Base-by-base conservation (phyloP, 1,140 invertebrate species). In the Pogonus chalceus region DNA sequence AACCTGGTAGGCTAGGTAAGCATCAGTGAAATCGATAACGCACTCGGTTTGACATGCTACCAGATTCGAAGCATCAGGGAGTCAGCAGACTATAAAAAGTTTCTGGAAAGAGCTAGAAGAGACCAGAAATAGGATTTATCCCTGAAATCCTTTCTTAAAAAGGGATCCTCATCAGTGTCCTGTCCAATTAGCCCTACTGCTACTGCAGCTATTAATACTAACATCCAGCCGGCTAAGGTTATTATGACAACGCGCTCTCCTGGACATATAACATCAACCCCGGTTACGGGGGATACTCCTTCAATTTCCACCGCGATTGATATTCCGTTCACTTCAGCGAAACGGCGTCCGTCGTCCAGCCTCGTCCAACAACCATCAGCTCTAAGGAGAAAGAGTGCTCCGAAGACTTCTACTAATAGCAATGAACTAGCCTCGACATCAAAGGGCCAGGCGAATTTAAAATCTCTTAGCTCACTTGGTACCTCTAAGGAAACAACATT, bases 201-300 rank as follows among this genome's bases (percentile, higher is more conserved):
- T 14, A 31, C 14, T 31, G 14, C n/a, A n/a, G n/a, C 26, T 14
- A 4, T 14, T 31, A 14, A 4, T 7, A 63, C 62, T 35, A 26
- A 39, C 1, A 31, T 31, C 4, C 26, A 4, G 14, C 26, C 4
- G 14, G 4, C 26, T 14, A 31, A 7, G 4, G 14, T 31, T 31
- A 31, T 14, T 31, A 7, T 31, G 57, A 54, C 56, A 60, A 66
- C 4, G n/a, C n/a, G n/a, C n/a, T n/a, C n/a, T n/a, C n/a, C n/a
- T n/a, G n/a, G n/a, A n/a, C n/a, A n/a, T n/a, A n/a, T n/a, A n/a
- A n/a, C n/a, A n/a, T n/a, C n/a, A n/a, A n/a, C n/a, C n/a, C n/a
- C n/a, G n/a, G n/a, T n/a, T n/a, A n/a, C n/a, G n/a, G n/a, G n/a
- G n/a, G n/a, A n/a, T n/a, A n/a, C n/a, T n/a, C n/a, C n/a, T n/a